These are phyloP conservation scores for Drosophila subsilvestris DNA, from an alignment of 2,888 invertebrate species.

Conservation along the genomic window DNA sequence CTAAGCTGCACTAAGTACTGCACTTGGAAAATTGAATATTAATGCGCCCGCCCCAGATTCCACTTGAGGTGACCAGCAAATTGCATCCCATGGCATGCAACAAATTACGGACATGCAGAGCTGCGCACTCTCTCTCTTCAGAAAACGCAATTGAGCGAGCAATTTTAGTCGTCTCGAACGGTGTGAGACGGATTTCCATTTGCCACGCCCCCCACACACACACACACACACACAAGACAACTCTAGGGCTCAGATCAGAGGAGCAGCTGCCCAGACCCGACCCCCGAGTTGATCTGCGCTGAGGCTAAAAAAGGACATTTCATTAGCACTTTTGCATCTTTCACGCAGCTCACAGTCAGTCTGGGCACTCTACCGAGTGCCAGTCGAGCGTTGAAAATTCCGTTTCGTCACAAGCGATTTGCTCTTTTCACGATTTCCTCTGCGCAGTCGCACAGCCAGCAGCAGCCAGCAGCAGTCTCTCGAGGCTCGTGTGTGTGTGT, in stretches of 20 bases:
- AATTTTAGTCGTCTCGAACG: slow-evolving; percentile 47
- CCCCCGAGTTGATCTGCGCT: slow-evolving; percentile 14
- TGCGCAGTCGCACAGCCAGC: slow-evolving; percentile 54
- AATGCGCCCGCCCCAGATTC: slow-evolving; percentile 63
- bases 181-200: slow-evolving; percentile 47
- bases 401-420: slow-evolving; percentile 82
- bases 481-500: too few species aligned
- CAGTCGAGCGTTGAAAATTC: slow-evolving; percentile 81
- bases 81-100: slow-evolving; percentile 70
- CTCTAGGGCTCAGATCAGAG: slow-evolving; percentile 22
- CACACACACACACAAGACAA: slow-evolving; percentile 27
- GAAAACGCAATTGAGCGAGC: slow-evolving; percentile 67
- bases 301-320: slow-evolving; percentile 69
- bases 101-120: slow-evolving; percentile 67
- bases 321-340: slow-evolving; percentile 76
- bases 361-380: slow-evolving; percentile 20
- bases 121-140: slow-evolving; percentile 18
- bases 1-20: slow-evolving; percentile 67
- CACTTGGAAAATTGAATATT: slow-evolving; percentile 77
- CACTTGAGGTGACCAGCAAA: slow-evolving; percentile 67
- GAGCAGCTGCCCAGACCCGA: slow-evolving; percentile 1
- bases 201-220: slow-evolving; percentile 55
- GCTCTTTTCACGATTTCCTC: slow-evolving; percentile 70
- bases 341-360: slow-evolving; percentile 37
- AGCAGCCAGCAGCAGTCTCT: background rate